Evolutionary conservation across 2,113 vertebrate genomes (phyloP).

Genomic region (Ameiurus melas): DNA sequence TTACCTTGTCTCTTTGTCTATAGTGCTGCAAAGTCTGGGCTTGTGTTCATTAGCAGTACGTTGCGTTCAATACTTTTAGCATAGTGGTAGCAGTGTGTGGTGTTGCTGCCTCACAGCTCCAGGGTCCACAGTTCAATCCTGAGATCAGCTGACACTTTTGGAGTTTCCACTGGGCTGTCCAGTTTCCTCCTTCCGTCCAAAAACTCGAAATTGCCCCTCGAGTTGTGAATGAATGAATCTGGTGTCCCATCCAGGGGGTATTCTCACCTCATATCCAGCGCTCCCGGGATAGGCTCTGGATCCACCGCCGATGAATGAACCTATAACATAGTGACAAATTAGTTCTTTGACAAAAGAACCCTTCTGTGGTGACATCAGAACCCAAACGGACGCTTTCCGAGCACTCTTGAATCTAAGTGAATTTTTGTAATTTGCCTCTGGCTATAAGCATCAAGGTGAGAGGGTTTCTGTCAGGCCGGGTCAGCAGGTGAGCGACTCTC

Average conservation of each 20-base stretch:
- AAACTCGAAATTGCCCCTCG: background rate
- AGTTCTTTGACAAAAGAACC: background rate
- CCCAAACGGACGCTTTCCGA: background rate
- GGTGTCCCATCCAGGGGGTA: background rate
- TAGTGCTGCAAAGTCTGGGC: background rate
- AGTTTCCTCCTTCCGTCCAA: background rate
- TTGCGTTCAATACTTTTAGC: background rate
- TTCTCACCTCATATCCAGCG: background rate
- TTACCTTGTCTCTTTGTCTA: background rate
- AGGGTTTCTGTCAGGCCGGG: constrained; percentile 35
- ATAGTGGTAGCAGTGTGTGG: background rate
- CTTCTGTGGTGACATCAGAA: background rate
- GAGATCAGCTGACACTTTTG: background rate
- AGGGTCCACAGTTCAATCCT: background rate
- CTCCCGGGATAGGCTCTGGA: background rate
- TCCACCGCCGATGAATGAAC: background rate
- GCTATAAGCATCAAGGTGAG: background rate
- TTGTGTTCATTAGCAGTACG: background rate
- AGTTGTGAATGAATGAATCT: background rate
- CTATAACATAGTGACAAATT: constrained; percentile 18
- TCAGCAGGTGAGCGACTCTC: constrained; percentile 46
- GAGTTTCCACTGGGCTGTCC: background rate
- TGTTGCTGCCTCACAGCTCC: background rate
- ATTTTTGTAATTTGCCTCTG: background rate
- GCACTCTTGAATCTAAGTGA: background rate